Evolutionary conservation across 2,113 vertebrate species (phyloP).

Genomic region (Coryphaenoides rupestris): DNA sequence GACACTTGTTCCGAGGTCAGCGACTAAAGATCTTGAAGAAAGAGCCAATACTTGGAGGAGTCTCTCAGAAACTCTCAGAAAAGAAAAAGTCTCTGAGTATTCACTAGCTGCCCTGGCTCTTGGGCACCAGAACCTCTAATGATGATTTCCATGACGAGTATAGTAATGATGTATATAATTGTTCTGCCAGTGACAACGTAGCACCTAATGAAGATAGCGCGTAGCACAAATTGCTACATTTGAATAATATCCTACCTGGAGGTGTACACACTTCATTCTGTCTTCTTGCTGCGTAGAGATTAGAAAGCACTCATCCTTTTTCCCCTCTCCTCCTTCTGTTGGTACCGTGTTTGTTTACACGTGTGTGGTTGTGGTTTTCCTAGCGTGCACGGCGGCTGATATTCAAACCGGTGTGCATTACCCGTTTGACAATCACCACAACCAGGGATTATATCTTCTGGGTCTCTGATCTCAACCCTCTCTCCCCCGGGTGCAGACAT

Average conservation of each 20-base stretch:
- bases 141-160: background rate
- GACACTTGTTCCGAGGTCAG: too few relatives aligned
- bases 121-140: too few relatives aligned
- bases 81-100: too few relatives aligned
- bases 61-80: too few relatives aligned
- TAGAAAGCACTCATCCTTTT: constrained; percentile 38
- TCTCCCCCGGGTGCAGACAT: constrained; percentile 51
- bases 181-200: constrained; percentile 1
- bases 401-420: constrained; percentile 54
- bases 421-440: constrained; percentile 54
- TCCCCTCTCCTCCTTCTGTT: constrained; percentile 50
- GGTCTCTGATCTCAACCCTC: constrained; percentile 34
- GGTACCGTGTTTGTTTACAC: constrained; percentile 29
- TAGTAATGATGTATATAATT: constrained; percentile 4
- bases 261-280: constrained; percentile 33
- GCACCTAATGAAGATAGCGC: constrained; percentile 20
- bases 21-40: too few relatives aligned
- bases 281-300: constrained; percentile 38
- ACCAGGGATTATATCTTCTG: constrained; percentile 42
- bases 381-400: constrained; percentile 20
- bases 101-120: too few relatives aligned
- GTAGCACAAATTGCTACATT: constrained; percentile 32
- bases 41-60: too few relatives aligned
- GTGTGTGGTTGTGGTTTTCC: background rate
- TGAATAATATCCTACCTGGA: constrained; percentile 39